A percentile compares a stretch with the other conserved stretches of the same genome.
These are phyloP conservation scores for Sericinus montela DNA, from an alignment of 2,888 invertebrate species.

Conservation along the genomic window DNA sequence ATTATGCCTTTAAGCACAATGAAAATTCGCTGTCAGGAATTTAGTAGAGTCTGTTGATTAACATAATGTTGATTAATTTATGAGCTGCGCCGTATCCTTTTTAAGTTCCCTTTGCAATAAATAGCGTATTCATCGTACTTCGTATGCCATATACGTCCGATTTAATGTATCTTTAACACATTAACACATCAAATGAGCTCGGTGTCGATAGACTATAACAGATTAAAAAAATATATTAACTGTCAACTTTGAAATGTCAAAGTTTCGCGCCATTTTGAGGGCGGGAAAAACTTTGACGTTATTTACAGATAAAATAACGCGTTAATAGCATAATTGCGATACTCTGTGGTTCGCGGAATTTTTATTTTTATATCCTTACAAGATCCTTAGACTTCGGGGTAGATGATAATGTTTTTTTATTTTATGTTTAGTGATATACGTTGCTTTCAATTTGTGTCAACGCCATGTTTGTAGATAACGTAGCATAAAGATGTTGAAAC, in stretches of 20 bases:
- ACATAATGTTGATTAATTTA: slow-evolving; percentile 5
- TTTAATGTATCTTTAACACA: slow-evolving; percentile 12
- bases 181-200: slow-evolving; percentile 15
- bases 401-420: slow-evolving; percentile 3
- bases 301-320: slow-evolving; percentile 1
- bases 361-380: too few species aligned
- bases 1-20: background rate
- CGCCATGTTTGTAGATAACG: background rate
- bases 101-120: background rate
- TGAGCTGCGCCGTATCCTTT: slow-evolving; percentile 1
- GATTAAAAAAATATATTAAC: slow-evolving; percentile 21
- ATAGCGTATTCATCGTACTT: slow-evolving; percentile 1
- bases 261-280: slow-evolving; percentile 20
- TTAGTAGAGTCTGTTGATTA: background rate
- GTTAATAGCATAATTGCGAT: slow-evolving; percentile 1
- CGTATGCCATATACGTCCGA: slow-evolving; percentile 12
- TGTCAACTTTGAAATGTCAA: slow-evolving; percentile 25
- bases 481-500: background rate
- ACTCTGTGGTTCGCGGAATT: background rate
- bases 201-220: slow-evolving; percentile 1
- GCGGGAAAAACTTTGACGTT: slow-evolving; percentile 14
- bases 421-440: slow-evolving; percentile 1
- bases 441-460: slow-evolving; percentile 8
- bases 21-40: slow-evolving; percentile 7
- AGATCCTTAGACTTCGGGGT: too few species aligned